Evolutionary conservation across 2,888 invertebrate species (phyloP).

Genomic region (Poecilobothrus nobilitatus): DNA sequence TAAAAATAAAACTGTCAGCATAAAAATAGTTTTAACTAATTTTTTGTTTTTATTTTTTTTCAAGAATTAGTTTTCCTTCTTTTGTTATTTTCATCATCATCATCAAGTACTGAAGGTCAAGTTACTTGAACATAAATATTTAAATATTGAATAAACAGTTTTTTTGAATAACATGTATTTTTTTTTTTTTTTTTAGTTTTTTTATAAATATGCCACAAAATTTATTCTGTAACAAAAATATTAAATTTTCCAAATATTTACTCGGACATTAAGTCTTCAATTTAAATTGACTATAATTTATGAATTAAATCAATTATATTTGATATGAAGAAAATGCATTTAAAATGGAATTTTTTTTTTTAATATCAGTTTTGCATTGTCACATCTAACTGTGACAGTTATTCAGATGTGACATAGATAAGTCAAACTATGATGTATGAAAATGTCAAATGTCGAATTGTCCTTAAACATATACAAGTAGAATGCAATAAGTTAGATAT

Average conservation of each 20-base stretch:
- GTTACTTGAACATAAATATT: too few species aligned
- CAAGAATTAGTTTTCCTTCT: too few species aligned
- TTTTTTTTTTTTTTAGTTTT: background rate
- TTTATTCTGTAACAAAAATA: background rate
- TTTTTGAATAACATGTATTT: too few species aligned
- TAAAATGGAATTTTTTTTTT: background rate
- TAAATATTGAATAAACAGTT: too few species aligned
- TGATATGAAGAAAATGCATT: background rate
- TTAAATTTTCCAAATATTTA: background rate
- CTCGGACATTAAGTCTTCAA: background rate
- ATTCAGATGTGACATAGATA: background rate
- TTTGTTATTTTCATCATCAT: too few species aligned
- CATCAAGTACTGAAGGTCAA: background rate
- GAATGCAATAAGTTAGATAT: background rate
- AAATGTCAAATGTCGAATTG: background rate
- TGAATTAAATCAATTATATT: constrained; percentile 2
- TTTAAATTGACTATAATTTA: constrained; percentile 1
- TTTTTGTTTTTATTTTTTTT: background rate
- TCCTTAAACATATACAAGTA: background rate
- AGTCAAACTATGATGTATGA: background rate
- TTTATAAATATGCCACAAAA: too few species aligned
- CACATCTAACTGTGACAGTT: background rate
- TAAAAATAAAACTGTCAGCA: too few species aligned
- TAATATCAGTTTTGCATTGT: background rate
- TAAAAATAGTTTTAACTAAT: background rate